Percentiles rank a stretch among this genome's conserved stretches.
Evolutionary conservation across 2,113 vertebrate species (phyloP).

Genomic region (Plectropomus leopardus): DNA sequence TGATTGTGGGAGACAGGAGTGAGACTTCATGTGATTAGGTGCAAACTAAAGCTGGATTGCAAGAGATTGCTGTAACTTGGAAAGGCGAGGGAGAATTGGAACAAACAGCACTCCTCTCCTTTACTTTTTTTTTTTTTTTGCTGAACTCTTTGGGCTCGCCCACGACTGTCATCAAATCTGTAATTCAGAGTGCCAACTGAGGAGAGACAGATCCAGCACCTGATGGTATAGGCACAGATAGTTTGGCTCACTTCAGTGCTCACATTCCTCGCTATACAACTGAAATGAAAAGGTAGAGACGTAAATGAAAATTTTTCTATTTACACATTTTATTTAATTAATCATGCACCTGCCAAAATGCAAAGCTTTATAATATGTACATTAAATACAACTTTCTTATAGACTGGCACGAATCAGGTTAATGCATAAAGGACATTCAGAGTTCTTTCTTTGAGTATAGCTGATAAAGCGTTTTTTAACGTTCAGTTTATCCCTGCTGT

Average conservation of each 20-base stretch:
- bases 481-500: background rate
- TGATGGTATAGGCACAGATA: conserved; percentile 45
- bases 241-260: conserved; percentile 27
- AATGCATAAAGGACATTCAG: background rate
- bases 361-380: conserved; percentile 62
- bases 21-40: conserved; percentile 75
- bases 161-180: conserved; percentile 60
- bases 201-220: conserved; percentile 50
- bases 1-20: conserved; percentile 75
- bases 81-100: conserved; percentile 53
- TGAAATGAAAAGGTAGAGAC: conserved; percentile 34
- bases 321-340: conserved; percentile 51
- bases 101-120: conserved; percentile 63
- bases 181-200: conserved; percentile 51
- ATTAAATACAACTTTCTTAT: conserved; percentile 50
- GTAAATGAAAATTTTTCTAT: conserved; percentile 17
- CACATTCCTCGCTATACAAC: conserved; percentile 5
- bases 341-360: conserved; percentile 24
- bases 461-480: background rate
- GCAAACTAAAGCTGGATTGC: conserved; percentile 69
- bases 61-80: conserved; percentile 70
- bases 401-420: background rate
- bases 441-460: background rate
- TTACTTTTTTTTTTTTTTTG: conserved; percentile 12
- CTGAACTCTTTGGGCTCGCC: conserved; percentile 56